A percentile compares a stretch with the other conserved stretches of the same genome.
Conservation (phyloP, 2,113 vertebrate species). For the Dicerorhinus sumatrensis region DNA sequence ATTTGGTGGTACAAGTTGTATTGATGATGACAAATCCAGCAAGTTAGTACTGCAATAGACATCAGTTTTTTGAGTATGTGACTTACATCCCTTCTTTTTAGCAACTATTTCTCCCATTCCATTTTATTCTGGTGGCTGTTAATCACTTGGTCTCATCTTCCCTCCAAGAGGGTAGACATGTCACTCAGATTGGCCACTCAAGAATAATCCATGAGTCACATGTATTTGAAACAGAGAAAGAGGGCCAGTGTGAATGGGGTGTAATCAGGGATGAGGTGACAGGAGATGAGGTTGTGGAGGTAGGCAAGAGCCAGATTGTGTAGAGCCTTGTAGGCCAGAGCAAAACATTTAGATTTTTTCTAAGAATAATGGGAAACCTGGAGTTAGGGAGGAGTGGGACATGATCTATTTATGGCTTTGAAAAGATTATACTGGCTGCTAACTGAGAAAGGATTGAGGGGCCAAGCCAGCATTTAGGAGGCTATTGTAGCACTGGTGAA, state of each 20-base stretch:
- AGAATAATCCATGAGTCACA: background rate
- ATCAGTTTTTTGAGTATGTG: background rate
- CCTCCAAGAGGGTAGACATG: background rate
- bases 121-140: background rate
- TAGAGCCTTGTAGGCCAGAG: background rate
- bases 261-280: background rate
- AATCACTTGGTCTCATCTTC: background rate
- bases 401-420: background rate
- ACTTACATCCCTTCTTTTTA: background rate
- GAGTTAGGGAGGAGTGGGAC: background rate
- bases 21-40: slow-evolving; percentile 55
- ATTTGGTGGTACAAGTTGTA: slow-evolving; percentile 38
- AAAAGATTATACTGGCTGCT: background rate
- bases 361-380: slow-evolving; percentile 1
- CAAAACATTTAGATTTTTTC: background rate
- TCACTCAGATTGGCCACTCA: background rate
- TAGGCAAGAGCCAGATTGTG: background rate
- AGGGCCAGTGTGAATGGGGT: background rate
- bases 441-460: background rate
- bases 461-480: background rate
- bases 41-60: background rate
- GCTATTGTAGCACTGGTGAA: background rate
- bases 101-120: background rate
- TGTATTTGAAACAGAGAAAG: background rate
- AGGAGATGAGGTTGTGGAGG: background rate